Base-by-base conservation (phyloP, 1,140 invertebrate species). In the Trichonephila clavata region DNA sequence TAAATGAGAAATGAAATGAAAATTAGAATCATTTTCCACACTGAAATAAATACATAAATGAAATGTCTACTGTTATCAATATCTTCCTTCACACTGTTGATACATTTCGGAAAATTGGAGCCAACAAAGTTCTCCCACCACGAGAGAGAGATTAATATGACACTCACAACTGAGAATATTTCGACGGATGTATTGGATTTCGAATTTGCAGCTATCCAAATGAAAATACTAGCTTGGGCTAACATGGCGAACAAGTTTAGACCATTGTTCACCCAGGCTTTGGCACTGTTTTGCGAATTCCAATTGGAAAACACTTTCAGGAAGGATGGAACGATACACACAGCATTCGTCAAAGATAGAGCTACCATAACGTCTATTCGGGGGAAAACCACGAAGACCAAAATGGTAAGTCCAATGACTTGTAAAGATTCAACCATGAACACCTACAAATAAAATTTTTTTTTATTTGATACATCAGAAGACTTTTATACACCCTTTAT, bases 41-140 rank as follows among this genome's bases (percentile, higher is more conserved):
- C 95, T 0, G 98, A 98, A 21, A 99, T 97, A 95, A 99, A 98
- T 94, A 98, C 97, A 95, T 98, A 98, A 1, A 97, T 97, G 95
- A 98, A 99, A 95, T 99, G 99, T 89, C 98, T 96, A 0, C 97
- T 98, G 60, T 97, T 95, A 86, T 97, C 97, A 87, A 99, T 96
- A 94, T 98, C 97, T 61, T 98, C 97, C 95, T 98, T 98, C 10
- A 50, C 27, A 80, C 20, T 27, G 57, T 50, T 50, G 6, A 84
- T 21, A 80, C 97, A 32, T 18, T 86, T 63, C 18, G 88, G 87
- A 10, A 87, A 98, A 90, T 98, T 97, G 94, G 97, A 97, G 6
- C 32, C 32, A 0, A 98, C 98, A 95, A 98, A 99, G 96, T 99
- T 99, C 96, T 99, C 99, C 99, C 99, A 99, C 98, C 98, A 99